Percentiles rank a stretch among this genome's conserved stretches.
Conservation (phyloP, 1,140 invertebrate species). For the Babylonia areolata region DNA sequence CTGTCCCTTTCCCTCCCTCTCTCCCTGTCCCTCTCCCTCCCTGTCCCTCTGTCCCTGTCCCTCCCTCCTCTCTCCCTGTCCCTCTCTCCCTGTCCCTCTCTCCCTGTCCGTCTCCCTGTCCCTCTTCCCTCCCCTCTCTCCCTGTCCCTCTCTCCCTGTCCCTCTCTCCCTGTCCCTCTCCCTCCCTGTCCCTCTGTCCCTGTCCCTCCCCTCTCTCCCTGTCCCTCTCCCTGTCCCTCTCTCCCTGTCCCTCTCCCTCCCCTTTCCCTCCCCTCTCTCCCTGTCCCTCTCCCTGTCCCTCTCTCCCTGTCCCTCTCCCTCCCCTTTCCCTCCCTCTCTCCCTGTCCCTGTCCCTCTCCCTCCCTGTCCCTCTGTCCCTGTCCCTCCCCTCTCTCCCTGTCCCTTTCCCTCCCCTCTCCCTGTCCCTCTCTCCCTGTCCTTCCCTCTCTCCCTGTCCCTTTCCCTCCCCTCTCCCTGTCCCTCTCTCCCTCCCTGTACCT, state of each 20-base stretch:
- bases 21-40: background rate
- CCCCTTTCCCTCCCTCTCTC: background rate
- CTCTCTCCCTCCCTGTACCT: no score
- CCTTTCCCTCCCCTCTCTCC: background rate
- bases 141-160: slow-evolving; percentile 1
- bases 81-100: background rate
- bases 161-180: no score
- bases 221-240: background rate
- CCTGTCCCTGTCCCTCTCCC: background rate
- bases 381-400: no score
- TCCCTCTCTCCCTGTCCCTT: no score
- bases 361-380: no score
- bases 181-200: background rate
- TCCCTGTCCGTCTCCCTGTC: no score
- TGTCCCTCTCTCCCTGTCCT: no score
- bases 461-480: no score
- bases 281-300: background rate
- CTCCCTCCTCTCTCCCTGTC: background rate
- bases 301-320: background rate
- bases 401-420: no score
- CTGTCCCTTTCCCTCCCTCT: background rate
- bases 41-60: background rate
- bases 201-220: background rate
- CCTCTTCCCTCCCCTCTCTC: no score
- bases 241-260: background rate